Evolutionary conservation across 2,797 vertebrate genomes (phyloP), one percentile per base, ranked within the genome.

Genomic region (Gila robusta): DNA sequence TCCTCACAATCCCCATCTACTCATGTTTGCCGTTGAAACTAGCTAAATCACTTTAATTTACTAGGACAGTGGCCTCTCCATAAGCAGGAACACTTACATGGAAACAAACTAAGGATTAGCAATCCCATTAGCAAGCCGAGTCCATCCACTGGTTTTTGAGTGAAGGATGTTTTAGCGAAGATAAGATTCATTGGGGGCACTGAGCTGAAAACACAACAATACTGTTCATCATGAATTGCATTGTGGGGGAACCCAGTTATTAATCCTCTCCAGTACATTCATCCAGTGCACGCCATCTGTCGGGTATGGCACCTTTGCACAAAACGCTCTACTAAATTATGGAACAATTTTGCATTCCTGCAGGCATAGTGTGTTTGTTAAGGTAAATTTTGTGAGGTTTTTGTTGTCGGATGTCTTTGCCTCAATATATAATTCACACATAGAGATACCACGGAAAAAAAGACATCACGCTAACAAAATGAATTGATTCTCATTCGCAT

Each of bases 401-500:
- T 86, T 86, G 59, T 74, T 81, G 23, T 37, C 12, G 5, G 23
- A 86, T 81, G 69, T 21, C n/a, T 3, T 80, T 66, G 67, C 69
- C 69, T 62, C 56, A 16, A 79, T 32, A 79, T 47, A 79, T 62
- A 72, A 80, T 73, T 81, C 21, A 74, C 23, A 37, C 44, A 26
- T 32, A 5, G 69, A 90, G 89, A 90, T 81, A 90, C 72, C 14
- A n/a, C 4, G 56, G 89, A 87, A 87, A 88, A 89, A 95, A 94
- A 92, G 92, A 91, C 93, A 90, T 88, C 91, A 81, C 91, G 92
- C 90, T 93, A 94, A 94, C 93, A 92, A 94, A 94, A 94, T 91
- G 87, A 92, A 94, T 93, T 91, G 92, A 93, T 93, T 91, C 93
- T 92, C 91, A 95, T 95, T 93, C 91, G 93, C 95, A 94, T 94